A percentile compares a stretch with the other conserved stretches of the same genome.
These are phyloP conservation scores for Drosophila sp. DNA, from an alignment of 1,140 invertebrate species.

Conservation along the genomic window DNA sequence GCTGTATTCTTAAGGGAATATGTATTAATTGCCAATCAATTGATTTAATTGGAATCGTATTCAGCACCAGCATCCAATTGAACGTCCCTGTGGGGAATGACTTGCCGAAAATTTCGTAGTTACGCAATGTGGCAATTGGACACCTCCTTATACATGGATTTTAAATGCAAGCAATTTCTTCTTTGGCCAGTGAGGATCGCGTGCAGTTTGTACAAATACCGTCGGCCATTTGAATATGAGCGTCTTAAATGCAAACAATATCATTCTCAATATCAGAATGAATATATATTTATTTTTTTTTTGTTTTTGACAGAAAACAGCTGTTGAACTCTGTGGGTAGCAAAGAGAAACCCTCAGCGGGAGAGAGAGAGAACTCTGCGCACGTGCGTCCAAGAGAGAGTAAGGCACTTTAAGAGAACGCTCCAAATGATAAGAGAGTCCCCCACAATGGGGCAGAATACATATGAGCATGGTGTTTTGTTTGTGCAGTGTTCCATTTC, in stretches of 20 bases:
- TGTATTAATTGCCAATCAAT: slow-evolving; percentile 2
- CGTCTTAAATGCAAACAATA: slow-evolving; percentile 12
- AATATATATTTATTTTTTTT: neutral
- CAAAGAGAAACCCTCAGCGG: neutral
- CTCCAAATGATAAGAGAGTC: neutral
- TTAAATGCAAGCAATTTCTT: slow-evolving; percentile 15
- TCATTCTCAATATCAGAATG: slow-evolving; percentile 16
- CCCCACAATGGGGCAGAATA: neutral
- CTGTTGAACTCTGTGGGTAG: slow-evolving; percentile 7
- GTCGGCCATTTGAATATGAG: slow-evolving; percentile 38
- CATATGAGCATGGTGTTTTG: neutral
- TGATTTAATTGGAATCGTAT: neutral
- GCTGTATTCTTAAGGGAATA: neutral
- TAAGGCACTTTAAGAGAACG: neutral
- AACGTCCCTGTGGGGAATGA: neutral
- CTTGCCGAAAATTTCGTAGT: neutral
- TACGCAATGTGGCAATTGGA: slow-evolving; percentile 36
- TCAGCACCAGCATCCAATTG: neutral
- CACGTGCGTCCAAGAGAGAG: slow-evolving; percentile 4
- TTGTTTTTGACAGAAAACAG: slow-evolving; percentile 17
- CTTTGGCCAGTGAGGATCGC: slow-evolving; percentile 12
- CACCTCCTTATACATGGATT: no score
- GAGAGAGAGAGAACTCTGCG: neutral
- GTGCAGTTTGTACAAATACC: slow-evolving; percentile 30
- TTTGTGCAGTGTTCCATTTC: slow-evolving; percentile 29